Percentiles rank a stretch among this genome's conserved stretches.
Conservation (phyloP, 2,113 vertebrate genomes). For the Lasiurus cinereus region DNA sequence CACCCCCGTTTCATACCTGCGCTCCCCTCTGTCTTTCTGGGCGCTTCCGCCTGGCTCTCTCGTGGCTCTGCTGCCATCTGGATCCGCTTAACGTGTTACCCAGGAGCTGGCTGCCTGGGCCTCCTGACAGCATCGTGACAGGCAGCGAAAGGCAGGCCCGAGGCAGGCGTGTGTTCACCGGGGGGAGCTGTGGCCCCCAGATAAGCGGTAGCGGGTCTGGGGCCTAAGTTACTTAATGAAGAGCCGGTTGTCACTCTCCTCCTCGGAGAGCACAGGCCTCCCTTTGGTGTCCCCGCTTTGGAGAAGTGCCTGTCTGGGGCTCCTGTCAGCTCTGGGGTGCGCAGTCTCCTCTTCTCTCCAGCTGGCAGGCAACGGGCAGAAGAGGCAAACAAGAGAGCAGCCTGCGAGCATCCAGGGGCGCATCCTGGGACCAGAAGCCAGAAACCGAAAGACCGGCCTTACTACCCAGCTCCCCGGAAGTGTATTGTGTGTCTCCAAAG, state of each 20-base stretch:
- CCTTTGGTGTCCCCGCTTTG: conserved; percentile 1
- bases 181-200: neutral
- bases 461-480: neutral
- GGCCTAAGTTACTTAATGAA: conserved; percentile 82
- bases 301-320: conserved; percentile 49
- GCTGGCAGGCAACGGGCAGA: conserved; percentile 65
- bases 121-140: conserved; percentile 9
- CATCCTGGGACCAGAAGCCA: neutral
- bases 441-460: neutral
- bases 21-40: neutral
- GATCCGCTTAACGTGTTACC: conserved; percentile 22
- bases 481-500: neutral
- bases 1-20: neutral
- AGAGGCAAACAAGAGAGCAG: neutral
- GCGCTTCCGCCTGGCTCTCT: neutral
- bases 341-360: conserved; percentile 27
- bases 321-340: neutral
- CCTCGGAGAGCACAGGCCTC: neutral
- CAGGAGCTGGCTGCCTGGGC: conserved; percentile 41
- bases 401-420: neutral
- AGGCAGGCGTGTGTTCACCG: neutral
- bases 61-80: neutral
- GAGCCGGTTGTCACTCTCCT: conserved; percentile 63
- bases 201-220: conserved; percentile 74
- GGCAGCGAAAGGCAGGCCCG: conserved; percentile 30